Percentiles rank a stretch among this genome's conserved stretches.
phyloP scores from a whole-genome alignment of 2,888 invertebrate species.

The Aplocera efformata region DNA sequence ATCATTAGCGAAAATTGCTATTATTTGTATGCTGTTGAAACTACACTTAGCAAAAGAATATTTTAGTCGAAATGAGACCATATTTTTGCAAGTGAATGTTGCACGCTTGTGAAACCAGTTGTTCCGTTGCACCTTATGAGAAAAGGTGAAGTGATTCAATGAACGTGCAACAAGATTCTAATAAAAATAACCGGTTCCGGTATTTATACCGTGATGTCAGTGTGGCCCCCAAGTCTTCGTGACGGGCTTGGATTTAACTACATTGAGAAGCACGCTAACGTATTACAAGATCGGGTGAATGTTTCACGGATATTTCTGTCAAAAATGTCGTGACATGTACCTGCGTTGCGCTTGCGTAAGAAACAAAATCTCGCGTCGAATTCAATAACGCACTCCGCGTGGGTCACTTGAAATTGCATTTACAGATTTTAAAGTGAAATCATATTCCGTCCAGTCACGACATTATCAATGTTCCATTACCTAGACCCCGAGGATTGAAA shows the following conservation, averaged over 20 bases:
- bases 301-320: slow-evolving; percentile 47
- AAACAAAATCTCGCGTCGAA: slow-evolving; percentile 41
- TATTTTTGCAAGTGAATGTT: neutral
- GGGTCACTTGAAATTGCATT: slow-evolving; percentile 39
- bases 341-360: slow-evolving; percentile 47
- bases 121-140: slow-evolving; percentile 3
- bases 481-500: slow-evolving; percentile 46
- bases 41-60: neutral
- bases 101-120: neutral
- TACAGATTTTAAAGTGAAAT: slow-evolving; percentile 42
- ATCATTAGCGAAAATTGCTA: slow-evolving; percentile 12
- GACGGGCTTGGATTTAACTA: slow-evolving; percentile 51
- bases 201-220: slow-evolving; percentile 48
- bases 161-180: slow-evolving; percentile 29
- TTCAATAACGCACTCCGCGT: slow-evolving; percentile 41
- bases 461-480: slow-evolving; percentile 49
- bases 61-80: neutral
- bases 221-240: slow-evolving; percentile 60
- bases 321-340: slow-evolving; percentile 57
- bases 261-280: slow-evolving; percentile 52
- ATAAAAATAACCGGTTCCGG: slow-evolving; percentile 49
- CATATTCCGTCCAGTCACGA: slow-evolving; percentile 58
- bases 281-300: slow-evolving; percentile 56
- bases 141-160: slow-evolving; percentile 21
- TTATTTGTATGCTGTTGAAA: neutral